Evolutionary conservation across 53 echinoderm and acorn worm genomes (phyloP).

Genomic region (Luidia sarsii): DNA sequence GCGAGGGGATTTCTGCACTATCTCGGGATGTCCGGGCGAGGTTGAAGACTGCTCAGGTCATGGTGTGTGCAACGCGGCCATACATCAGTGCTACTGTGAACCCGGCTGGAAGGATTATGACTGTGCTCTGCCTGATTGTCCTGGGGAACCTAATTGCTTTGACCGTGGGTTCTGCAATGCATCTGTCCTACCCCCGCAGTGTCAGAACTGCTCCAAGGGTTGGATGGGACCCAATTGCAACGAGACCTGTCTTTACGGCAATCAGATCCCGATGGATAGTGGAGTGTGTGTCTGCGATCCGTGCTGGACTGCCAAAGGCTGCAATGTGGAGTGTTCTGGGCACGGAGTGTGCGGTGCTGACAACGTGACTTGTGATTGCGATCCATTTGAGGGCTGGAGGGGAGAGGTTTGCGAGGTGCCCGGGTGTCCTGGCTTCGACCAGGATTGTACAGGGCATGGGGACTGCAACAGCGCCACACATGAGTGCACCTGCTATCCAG

Average conservation of each 20-base stretch:
- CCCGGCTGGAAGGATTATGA: constrained; percentile 77
- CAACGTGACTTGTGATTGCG: constrained; percentile 67
- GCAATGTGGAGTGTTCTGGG: constrained; percentile 75
- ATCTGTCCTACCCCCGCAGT: constrained; percentile 65
- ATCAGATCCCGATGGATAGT: constrained; percentile 67
- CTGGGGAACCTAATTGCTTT: constrained; percentile 89
- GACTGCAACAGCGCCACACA: constrained; percentile 92
- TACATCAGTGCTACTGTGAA: constrained; percentile 84
- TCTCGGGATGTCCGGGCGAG: constrained; percentile 83
- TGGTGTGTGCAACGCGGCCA: constrained; percentile 88
- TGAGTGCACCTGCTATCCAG: constrained; percentile 85
- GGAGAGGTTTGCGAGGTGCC: constrained; percentile 83
- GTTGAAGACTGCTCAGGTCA: constrained; percentile 81
- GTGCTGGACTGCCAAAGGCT: constrained; percentile 87
- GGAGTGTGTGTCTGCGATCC: constrained; percentile 83
- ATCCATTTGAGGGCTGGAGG: constrained; percentile 78
- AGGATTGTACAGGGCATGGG: constrained; percentile 88
- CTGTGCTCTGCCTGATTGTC: constrained; percentile 79
- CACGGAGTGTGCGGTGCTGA: constrained; percentile 66
- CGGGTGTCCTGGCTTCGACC: constrained; percentile 85
- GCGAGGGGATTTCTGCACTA: constrained; percentile 77
- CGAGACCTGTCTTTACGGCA: constrained; percentile 76
- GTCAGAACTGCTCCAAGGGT: constrained; percentile 71
- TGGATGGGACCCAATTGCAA: constrained; percentile 89
- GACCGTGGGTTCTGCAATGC: constrained; percentile 71